These are phyloP conservation scores for Ephestia elutella DNA, from an alignment of 1,140 invertebrate genomes.

Conservation along the genomic window DNA sequence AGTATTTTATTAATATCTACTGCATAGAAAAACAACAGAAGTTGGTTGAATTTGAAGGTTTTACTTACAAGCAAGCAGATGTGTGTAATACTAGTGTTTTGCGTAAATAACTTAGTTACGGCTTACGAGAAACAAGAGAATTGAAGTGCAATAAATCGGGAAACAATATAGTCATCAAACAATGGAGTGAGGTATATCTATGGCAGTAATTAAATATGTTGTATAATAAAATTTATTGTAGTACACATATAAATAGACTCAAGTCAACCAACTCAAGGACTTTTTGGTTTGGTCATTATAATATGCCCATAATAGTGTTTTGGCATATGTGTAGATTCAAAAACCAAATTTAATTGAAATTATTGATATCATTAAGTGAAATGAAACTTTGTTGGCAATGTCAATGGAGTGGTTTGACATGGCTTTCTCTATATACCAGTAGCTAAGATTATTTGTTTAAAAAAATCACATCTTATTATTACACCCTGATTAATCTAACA, in stretches of 20 bases:
- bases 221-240: background rate
- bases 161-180: background rate
- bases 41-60: background rate
- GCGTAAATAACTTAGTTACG: background rate
- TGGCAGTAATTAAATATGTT: background rate
- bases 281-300: background rate
- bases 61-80: background rate
- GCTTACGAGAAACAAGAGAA: background rate
- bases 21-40: background rate
- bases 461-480: too few species aligned
- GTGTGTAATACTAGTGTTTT: background rate
- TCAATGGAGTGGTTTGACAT: too few species aligned
- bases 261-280: background rate
- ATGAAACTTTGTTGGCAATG: too few species aligned
- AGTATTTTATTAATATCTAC: conserved; percentile 5
- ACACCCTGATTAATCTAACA: too few species aligned
- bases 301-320: too few species aligned
- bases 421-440: too few species aligned
- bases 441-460: too few species aligned
- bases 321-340: too few species aligned
- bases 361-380: too few species aligned
- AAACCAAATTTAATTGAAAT: too few species aligned
- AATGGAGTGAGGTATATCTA: background rate
- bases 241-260: background rate
- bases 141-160: background rate